Conservation (phyloP, 2,797 vertebrate species). For the Harpagifer antarcticus region DNA sequence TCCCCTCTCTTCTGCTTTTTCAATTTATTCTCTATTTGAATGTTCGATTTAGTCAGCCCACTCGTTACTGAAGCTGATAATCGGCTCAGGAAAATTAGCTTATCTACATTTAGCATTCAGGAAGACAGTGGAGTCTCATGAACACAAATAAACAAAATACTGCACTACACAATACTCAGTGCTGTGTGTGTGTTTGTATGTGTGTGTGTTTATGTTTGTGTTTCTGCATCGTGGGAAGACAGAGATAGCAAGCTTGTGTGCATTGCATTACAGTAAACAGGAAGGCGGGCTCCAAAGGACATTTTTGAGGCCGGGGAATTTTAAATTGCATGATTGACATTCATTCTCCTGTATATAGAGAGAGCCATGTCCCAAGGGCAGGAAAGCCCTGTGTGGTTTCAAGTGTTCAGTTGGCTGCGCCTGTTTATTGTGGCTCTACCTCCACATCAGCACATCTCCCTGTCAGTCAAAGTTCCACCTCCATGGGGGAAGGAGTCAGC, state of each 20-base stretch:
- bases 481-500: constrained; percentile 31
- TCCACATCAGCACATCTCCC: constrained; percentile 67
- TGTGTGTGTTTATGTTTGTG: constrained; percentile 13
- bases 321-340: constrained; percentile 73
- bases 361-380: constrained; percentile 55
- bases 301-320: constrained; percentile 45
- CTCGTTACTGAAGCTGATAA: constrained; percentile 78
- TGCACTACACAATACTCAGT: constrained; percentile 17
- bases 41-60: constrained; percentile 65
- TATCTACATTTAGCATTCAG: constrained; percentile 76
- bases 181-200: constrained; percentile 16
- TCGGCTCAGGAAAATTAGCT: constrained; percentile 77
- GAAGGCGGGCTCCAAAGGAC: constrained; percentile 11
- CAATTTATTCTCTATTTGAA: constrained; percentile 67
- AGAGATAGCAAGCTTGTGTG: constrained; percentile 5
- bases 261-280: constrained; percentile 22
- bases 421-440: constrained; percentile 66
- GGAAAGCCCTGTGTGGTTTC: constrained; percentile 57
- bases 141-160: constrained; percentile 59
- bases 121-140: constrained; percentile 66
- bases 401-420: constrained; percentile 59
- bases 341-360: constrained; percentile 51
- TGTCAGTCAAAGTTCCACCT: constrained; percentile 72
- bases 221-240: constrained; percentile 30
- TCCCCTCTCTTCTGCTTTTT: constrained; percentile 63